Percentiles rank a stretch among this genome's conserved stretches.
Evolutionary conservation across 2,888 invertebrate species (phyloP).

Genomic region (Drosophila tripunctata): DNA sequence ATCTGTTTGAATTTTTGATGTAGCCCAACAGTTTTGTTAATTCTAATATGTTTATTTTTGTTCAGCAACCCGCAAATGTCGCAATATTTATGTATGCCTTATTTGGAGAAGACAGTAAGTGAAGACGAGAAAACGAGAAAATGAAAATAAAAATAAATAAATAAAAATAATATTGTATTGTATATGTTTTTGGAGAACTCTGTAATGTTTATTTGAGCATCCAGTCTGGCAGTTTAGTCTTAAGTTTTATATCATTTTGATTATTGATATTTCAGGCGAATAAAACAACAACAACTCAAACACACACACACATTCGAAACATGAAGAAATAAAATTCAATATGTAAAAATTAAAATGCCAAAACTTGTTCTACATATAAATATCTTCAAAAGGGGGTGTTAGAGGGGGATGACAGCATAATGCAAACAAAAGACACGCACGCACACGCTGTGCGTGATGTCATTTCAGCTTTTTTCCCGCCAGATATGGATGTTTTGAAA

Average conservation of each 20-base stretch:
- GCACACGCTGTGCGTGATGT: too few relatives aligned
- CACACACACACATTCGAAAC: slow-evolving; percentile 23
- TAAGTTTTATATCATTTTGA: slow-evolving; percentile 65
- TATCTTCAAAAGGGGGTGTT: slow-evolving; percentile 14
- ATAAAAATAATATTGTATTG: slow-evolving; percentile 15
- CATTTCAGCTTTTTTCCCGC: too few relatives aligned
- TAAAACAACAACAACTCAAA: slow-evolving; percentile 34
- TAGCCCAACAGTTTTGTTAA: slow-evolving; percentile 41
- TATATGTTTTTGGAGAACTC: slow-evolving; percentile 37
- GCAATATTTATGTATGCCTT: slow-evolving; percentile 68
- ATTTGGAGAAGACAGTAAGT: too few relatives aligned
- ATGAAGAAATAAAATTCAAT: slow-evolving; percentile 66
- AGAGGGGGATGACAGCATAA: slow-evolving; percentile 2
- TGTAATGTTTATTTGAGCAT: slow-evolving; percentile 30
- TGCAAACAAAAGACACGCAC: too few relatives aligned
- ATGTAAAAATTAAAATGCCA: slow-evolving; percentile 61
- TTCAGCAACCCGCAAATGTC: slow-evolving; percentile 19
- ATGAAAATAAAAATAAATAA: not conserved
- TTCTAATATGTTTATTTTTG: slow-evolving; percentile 15
- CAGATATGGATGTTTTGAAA: too few relatives aligned
- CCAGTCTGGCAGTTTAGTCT: slow-evolving; percentile 47
- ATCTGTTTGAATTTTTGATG: slow-evolving; percentile 39
- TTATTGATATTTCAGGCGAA: slow-evolving; percentile 69
- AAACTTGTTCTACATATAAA: slow-evolving; percentile 36
- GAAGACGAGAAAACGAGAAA: too few relatives aligned